Evolutionary conservation across 1,140 invertebrate species (phyloP), one percentile per base, ranked within the genome.

Genomic region (Physella acuta): DNA sequence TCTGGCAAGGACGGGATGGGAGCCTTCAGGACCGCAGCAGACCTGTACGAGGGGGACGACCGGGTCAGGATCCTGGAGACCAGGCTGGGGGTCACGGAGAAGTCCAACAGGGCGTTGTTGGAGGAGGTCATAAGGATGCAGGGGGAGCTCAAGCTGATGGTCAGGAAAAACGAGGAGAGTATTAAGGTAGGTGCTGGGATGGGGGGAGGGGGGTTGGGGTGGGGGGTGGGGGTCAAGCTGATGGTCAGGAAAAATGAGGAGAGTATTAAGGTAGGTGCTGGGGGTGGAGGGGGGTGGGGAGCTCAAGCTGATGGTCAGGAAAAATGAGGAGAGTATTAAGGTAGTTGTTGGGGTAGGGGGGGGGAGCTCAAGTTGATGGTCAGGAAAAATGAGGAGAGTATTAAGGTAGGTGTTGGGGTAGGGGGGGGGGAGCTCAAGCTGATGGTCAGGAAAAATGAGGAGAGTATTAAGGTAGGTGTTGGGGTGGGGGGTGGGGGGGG

Each of bases 111-210:
- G 51, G 79, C 82, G 24, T 72, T 85, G 8, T 71, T 85, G n/a
- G 83, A 84, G 68, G 84, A 85, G 71, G 83, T 85, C 30, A 74
- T 85, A 4, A 76, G 83, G 16, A 72, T 85, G 52, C 84, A 85
- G 64, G 79, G 73, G 70, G 84, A 85, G 49, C 70, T 85, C n/a
- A 75, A 80, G 52, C 68, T 71, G 16, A 72, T 73, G 14, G 70
- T 80, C 16, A 74, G 77, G 17, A 69, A 76, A 49, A 84, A 79
- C 78, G 81, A 84, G 39, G 79, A 83, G 26, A 69, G 49, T 17
- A 70, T 73, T 33, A 68, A 68, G 56, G 55, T 68, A 33, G 52
- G 44, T 62, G 53, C 39, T 20, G 20, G 39, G 39, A 8, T 44
- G 8, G 20, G 20, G 39, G 20, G 20, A 44, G 8, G 39, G 39